phyloP scores from a whole-genome alignment of 2,888 invertebrate genomes.

The Dusona sp. region DNA sequence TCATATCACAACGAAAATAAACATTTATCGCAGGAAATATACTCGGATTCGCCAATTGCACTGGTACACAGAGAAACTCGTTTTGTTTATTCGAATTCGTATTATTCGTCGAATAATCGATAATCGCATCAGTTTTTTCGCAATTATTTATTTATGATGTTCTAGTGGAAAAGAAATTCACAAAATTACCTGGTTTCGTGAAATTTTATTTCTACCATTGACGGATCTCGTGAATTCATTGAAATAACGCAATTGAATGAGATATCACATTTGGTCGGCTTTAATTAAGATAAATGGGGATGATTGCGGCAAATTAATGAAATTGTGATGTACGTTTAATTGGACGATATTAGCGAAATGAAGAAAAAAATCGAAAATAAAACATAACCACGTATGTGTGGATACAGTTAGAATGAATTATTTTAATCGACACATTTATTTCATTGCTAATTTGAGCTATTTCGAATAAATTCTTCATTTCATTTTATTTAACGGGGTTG shows the following conservation, averaged over 20 bases:
- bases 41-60: background rate
- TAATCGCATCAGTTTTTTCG: background rate
- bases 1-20: constrained; percentile 21
- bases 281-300: constrained; percentile 22
- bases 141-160: background rate
- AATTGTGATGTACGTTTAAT: constrained; percentile 16
- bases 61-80: background rate
- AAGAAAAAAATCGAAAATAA: background rate
- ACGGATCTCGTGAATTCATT: background rate
- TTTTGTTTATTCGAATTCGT: too few species aligned
- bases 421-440: background rate
- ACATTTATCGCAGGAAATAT: constrained; percentile 7
- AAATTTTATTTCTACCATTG: background rate
- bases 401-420: background rate
- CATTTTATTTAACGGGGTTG: too few species aligned
- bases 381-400: background rate
- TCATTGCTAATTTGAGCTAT: background rate
- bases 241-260: constrained; percentile 12
- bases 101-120: background rate
- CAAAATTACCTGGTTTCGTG: background rate
- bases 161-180: background rate
- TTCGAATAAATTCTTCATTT: background rate
- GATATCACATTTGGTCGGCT: background rate
- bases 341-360: constrained; percentile 18
- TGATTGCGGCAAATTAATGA: constrained; percentile 17